Conservation (phyloP, 1,140 invertebrate species). For the Drosophila sp. region DNA sequence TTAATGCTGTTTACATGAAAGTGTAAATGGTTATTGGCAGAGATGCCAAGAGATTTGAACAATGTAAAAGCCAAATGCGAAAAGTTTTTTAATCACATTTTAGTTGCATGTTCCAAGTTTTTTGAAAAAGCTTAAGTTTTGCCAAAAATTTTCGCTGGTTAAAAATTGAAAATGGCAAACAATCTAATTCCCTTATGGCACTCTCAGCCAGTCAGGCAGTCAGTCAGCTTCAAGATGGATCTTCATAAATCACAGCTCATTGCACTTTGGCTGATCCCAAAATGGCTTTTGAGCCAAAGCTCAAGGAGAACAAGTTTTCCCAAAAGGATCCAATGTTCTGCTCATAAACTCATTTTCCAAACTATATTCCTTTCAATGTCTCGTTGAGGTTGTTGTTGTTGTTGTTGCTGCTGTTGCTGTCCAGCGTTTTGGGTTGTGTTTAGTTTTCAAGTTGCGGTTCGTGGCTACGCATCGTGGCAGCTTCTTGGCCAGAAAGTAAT, state of each 20-base stretch:
- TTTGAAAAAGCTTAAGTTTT: not conserved
- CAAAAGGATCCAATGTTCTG: constrained; percentile 53
- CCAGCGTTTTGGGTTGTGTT: constrained; percentile 53
- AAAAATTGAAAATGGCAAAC: not conserved
- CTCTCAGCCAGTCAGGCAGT: not conserved
- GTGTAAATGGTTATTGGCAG: constrained; percentile 58
- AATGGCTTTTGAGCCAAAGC: constrained; percentile 8
- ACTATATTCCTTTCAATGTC: constrained; percentile 48
- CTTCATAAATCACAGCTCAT: constrained; percentile 56
- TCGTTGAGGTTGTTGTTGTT: constrained; percentile 18
- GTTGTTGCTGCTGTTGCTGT: constrained; percentile 22
- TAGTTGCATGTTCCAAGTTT: constrained; percentile 22
- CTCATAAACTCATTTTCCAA: constrained; percentile 65
- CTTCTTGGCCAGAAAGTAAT: constrained; percentile 79
- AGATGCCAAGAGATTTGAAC: constrained; percentile 40
- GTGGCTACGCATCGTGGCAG: constrained; percentile 55
- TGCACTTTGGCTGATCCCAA: constrained; percentile 30
- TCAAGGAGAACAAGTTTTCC: constrained; percentile 35
- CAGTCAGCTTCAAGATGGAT: constrained; percentile 40
- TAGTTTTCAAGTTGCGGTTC: constrained; percentile 69
- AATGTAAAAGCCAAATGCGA: constrained; percentile 30
- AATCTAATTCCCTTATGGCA: constrained; percentile 24
- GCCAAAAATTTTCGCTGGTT: not conserved
- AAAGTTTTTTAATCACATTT: constrained; percentile 47
- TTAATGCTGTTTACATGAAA: constrained; percentile 61